Conservation (phyloP, 2,888 invertebrate genomes). For the Ecliptopera silaceata region DNA sequence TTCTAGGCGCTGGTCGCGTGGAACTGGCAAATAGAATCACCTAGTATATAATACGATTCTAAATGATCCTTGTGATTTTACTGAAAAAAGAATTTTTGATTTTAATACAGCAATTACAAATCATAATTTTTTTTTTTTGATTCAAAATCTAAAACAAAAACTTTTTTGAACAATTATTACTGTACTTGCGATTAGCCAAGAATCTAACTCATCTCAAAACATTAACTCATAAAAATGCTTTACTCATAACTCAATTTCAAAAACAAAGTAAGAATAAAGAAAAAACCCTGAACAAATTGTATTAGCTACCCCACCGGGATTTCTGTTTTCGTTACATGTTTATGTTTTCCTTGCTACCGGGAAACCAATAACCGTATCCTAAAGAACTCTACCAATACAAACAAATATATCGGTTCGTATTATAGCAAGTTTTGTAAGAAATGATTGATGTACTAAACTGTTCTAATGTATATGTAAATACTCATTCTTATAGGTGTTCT, state of each 20-base stretch:
- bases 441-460: background rate
- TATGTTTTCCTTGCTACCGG: constrained; percentile 19
- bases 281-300: constrained; percentile 10
- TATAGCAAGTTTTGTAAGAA: background rate
- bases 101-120: too few relatives aligned
- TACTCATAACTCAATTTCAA: background rate
- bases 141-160: too few relatives aligned
- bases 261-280: constrained; percentile 1
- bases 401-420: background rate
- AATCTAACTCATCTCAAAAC: background rate
- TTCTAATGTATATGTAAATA: too few relatives aligned
- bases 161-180: too few relatives aligned
- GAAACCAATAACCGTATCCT: constrained; percentile 7
- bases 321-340: constrained; percentile 31
- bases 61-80: too few relatives aligned
- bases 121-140: too few relatives aligned
- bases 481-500: too few relatives aligned
- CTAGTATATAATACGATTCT: too few relatives aligned
- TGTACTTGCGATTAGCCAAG: too few relatives aligned
- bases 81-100: too few relatives aligned
- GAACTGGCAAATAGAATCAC: too few relatives aligned
- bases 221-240: background rate
- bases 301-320: constrained; percentile 20
- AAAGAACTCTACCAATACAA: background rate
- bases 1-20: too few relatives aligned